Percentiles rank a stretch among this genome's conserved stretches.
phyloP scores from a whole-genome alignment of 1,140 invertebrate species.

The Onthophagus taurus region DNA sequence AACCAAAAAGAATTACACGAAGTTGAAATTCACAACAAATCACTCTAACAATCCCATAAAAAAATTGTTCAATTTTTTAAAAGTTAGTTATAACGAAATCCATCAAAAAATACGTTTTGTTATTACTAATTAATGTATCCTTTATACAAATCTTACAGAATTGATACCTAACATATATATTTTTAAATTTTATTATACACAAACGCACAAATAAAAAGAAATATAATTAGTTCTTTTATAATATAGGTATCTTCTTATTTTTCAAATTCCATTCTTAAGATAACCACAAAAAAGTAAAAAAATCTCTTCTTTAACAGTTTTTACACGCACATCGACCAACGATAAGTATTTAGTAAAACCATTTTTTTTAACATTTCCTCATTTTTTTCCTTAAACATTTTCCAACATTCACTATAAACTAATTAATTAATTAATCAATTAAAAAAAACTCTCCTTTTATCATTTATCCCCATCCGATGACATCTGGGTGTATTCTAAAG shows the following conservation, averaged over 20 bases:
- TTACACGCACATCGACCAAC: background rate
- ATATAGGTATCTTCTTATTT: no score
- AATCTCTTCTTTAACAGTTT: background rate
- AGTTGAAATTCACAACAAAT: background rate
- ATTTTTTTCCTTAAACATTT: background rate
- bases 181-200: no score
- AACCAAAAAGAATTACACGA: background rate
- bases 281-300: background rate
- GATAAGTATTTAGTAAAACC: background rate
- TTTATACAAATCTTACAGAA: background rate
- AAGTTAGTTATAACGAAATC: background rate
- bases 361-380: background rate
- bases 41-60: background rate
- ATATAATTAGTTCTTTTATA: no score
- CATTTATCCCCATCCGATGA: conserved; percentile 1
- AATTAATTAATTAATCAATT: background rate
- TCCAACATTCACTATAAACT: background rate
- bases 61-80: background rate
- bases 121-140: no score
- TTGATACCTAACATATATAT: no score
- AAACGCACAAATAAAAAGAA: no score
- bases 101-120: no score
- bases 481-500: conserved; percentile 43
- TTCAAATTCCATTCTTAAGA: no score
- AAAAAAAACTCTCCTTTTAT: conserved; percentile 1